Evolutionary conservation across 37 sponge, comb jelly and placozoan genomes (phyloP), one percentile per base, ranked within the genome.

Genomic region (Eunapius fragilis): DNA sequence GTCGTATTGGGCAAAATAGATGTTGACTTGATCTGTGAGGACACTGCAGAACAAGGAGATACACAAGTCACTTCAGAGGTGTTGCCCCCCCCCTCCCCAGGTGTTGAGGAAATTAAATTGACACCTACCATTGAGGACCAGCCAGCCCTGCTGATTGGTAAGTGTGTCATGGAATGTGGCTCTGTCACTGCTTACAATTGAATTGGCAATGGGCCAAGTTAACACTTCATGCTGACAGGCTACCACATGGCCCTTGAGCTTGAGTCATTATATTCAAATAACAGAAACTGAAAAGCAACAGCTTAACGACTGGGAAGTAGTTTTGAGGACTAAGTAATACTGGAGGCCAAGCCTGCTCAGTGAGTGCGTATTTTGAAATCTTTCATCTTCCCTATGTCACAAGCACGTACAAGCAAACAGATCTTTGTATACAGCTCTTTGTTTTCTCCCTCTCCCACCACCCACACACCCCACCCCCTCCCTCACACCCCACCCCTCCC

Each of bases 401-500:
- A 41, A 41, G 41, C 41, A 41, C 41, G 41, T 41, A 41, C 41
- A 41, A 41, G 41, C 41, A 41, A 41, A 41, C 41, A 41, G 41
- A 41, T 41, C 41, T 41, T 41, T 41, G 41, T 41, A 41, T 41
- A 41, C 41, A 41, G 41, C 41, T 41, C 41, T 41, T 41, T 41
- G 41, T 41, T 41, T 41, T 41, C 41, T 41, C 41, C 41, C 41
- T 41, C 41, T 41, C 41, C 41, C 41, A 19, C 25, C 80, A 33
- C 31, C 9, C 81, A 68, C 36, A 68, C 81, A 33, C 70, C 70
- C 30, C 70, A 32, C 69, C 71, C 70, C 38, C 36, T 33, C 71
- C 71, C 70, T 41, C 38, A 34, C 35, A n/a, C 82, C 82, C 24
- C 83, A 24, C 71, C 30, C 74, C 71, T 36, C 68, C 81, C 81